Conservation (phyloP, 2,113 vertebrate genomes). For the Irena cyanogastra region DNA sequence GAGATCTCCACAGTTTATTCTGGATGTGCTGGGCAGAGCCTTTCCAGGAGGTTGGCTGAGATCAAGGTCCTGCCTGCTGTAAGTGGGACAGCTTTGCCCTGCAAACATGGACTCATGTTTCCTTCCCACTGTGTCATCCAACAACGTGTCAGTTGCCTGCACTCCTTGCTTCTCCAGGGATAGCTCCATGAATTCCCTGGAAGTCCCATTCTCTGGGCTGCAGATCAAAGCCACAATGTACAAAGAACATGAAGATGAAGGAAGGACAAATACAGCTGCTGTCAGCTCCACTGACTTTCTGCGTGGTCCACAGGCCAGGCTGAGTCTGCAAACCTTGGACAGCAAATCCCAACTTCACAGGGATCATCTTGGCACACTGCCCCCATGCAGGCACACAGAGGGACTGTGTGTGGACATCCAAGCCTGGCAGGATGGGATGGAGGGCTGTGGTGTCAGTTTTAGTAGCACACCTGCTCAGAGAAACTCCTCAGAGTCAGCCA, state of each 20-base stretch:
- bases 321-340: neutral
- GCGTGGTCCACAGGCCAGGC: accelerated
- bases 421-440: neutral
- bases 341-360: neutral
- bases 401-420: neutral
- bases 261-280: neutral
- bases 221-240: neutral
- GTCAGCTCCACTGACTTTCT: neutral
- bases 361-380: neutral
- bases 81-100: neutral
- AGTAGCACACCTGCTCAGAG: neutral
- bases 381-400: neutral
- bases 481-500: neutral
- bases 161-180: neutral
- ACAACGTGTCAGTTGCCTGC: accelerated
- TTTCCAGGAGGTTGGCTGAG: neutral
- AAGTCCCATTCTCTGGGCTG: neutral
- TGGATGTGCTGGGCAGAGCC: neutral
- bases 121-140: neutral
- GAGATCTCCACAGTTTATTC: neutral
- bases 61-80: neutral
- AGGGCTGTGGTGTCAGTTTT: neutral
- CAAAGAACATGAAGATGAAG: neutral
- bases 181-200: neutral
- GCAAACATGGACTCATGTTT: neutral